Base-by-base conservation (phyloP, 1,140 invertebrate genomes). In the Ctenoplectra terminalis region DNA sequence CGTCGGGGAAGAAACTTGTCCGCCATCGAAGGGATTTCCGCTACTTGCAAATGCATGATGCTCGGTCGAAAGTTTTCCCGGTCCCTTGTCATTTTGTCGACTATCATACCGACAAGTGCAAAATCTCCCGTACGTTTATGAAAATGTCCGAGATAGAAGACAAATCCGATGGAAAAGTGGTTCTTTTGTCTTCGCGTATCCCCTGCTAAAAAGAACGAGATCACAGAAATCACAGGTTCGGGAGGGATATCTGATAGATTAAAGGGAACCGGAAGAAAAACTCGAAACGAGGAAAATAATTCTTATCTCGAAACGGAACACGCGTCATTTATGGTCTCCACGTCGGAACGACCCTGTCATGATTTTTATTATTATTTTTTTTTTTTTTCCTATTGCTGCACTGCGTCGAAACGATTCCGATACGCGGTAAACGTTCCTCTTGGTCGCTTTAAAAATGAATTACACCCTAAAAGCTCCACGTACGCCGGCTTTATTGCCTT, bases 1-100 rank as follows among this genome's bases (percentile, higher is more conserved):
- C 61, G 43, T 56, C 66, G 64, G 40, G 56, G 73, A 78, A 61
- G 64, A 63, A 72, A 83, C 60, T 85, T 67, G 54, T 40, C 26
- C 58, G 23, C 63, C 67, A 78, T 82, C 74, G 69, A 31, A 70
- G 63, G 56, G 77, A 73, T 73, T 84, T 86, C 48, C 75, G 71
- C 60, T 84, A 58, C 60, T 86, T 56, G 66, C 46, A 40, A 72
- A 77, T 60, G 78, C 83, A 61, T 37, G 79, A 71, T 66, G 70
- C 66, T 50, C 23, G 17, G 29, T 56, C 50, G 26, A 8, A 77
- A 86, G 63, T 86, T 85, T 77, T 70, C 50, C 50, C 63, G 61
- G 73, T 82, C 58, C 50, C 69, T 20, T 31, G 34, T 46, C 46
- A 43, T 80, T 80, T 80, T 58, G 8, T 20, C 46, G n/a, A 29